Evolutionary conservation across 2,113 vertebrate genomes (phyloP), one percentile per base, ranked within the genome.

Genomic region (Amia ocellicauda): DNA sequence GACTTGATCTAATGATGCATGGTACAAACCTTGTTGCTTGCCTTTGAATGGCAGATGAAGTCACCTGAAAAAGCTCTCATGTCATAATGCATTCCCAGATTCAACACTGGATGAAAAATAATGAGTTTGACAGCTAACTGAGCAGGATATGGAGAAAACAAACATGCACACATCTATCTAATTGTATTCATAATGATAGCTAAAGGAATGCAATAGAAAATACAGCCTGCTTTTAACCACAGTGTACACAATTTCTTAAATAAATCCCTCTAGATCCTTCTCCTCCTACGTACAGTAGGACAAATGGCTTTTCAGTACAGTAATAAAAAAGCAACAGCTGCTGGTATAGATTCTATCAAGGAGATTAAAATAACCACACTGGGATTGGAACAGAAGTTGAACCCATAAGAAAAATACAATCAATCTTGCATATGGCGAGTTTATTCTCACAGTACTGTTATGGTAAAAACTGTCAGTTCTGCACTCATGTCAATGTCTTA

Each of bases 321-420:
- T 56, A 27, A 56, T 27, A 31, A 26, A 56, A 3, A 19, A 7
- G 53, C 28, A 2, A 56, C 53, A 56, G 53, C 53, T 56, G 53
- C 23, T 17, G 27, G 51, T 2, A 8, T n/a, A 23, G 9, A 26
- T 29, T n/a, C 26, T 31, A 17, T 2, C 17, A 13, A 14, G 1
- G 23, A 14, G 51, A 26, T 26, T 10, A 24, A 11, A 27, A 26
- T 10, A 4, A 26, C 51, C 51, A 27, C 24, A 27, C 22, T 16
- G 22, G 11, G 22, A 26, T 16, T 27, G 51, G 11, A 53, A 26
- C 9, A 27, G 23, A 53, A 53, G 19, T 22, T 22, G 17, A 16
- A 11, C n/a, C 20, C 0, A 4, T n/a, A n/a, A n/a, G n/a, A n/a
- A n/a, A n/a, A n/a, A n/a, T n/a, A n/a, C n/a, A n/a, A n/a, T n/a